A percentile compares a stretch with the other conserved stretches of the same genome.
These are phyloP conservation scores for Lycophotia porphyrea DNA, from an alignment of 2,888 invertebrate genomes.

Conservation along the genomic window DNA sequence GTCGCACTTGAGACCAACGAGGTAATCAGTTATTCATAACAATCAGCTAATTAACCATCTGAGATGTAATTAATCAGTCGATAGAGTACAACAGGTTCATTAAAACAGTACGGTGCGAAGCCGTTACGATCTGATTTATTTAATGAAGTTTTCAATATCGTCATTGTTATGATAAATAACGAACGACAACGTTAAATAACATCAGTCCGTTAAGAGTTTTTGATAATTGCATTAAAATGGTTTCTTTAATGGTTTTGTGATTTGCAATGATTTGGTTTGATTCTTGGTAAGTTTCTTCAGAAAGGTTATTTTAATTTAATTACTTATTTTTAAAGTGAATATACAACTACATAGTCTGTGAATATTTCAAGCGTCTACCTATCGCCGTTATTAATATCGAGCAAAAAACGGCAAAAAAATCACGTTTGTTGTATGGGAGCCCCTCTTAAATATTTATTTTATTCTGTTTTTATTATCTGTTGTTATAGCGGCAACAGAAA, in stretches of 20 bases:
- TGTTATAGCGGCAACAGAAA: too few relatives aligned
- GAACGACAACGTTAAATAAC: neutral
- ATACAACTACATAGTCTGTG: too few relatives aligned
- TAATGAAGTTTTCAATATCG: slow-evolving; percentile 12
- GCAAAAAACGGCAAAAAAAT: too few relatives aligned
- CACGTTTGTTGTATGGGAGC: too few relatives aligned
- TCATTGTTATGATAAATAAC: slow-evolving; percentile 10
- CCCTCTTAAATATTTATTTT: too few relatives aligned
- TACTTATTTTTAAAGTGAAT: too few relatives aligned
- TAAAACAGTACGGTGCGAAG: slow-evolving; percentile 14
- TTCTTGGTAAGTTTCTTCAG: neutral
- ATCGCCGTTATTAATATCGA: too few relatives aligned
- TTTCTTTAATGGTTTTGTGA: neutral
- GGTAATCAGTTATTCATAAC: neutral
- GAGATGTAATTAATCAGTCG: slow-evolving; percentile 7
- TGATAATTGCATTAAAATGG: slow-evolving; percentile 9
- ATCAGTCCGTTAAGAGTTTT: too few relatives aligned
- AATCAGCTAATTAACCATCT: neutral
- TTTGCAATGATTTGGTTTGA: neutral
- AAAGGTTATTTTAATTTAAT: too few relatives aligned
- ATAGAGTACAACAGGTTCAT: neutral
- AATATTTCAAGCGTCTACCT: too few relatives aligned
- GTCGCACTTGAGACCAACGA: too few relatives aligned
- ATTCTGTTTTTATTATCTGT: too few relatives aligned
- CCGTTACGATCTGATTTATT: neutral